Base-by-base conservation (phyloP, 2,797 vertebrate genomes). In the Graptemys geographica region DNA sequence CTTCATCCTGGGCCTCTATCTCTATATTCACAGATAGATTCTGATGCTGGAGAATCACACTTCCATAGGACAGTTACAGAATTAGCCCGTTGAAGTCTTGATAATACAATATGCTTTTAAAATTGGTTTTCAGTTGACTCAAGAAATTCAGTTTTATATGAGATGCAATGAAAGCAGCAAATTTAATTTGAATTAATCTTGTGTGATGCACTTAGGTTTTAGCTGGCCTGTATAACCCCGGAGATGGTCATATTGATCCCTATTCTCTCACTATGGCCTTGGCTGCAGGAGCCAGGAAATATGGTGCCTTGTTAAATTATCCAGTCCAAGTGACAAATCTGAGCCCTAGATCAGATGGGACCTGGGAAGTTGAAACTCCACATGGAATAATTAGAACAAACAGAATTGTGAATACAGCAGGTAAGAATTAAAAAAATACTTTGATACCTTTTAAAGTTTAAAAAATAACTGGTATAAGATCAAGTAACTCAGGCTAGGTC, bases 191-290 rank as follows among this genome's bases (percentile, higher is more conserved):
- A 7, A 78, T 84, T 93, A 1, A 27, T 96, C 90, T 88, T 94
- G 56, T 87, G 79, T 93, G 19, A 47, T 81, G 59, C 16, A 72
- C 84, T 88, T 97, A 99, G 99, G 98, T 99, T 97, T 96, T 99
- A 97, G 99, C 99, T 28, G 99, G 99, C 76, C 98, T 99, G 19
- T 99, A 99, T 97, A 99, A 99, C 49, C 99, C 99, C 52, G 99
- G 98, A 82, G 99, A 99, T 84, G 99, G 99, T 57, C 99, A 99
- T 97, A 99, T 99, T 31, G 99, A 99, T 97, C 99, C 99, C 0
- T 99, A 99, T 96, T 99, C 99, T 91, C 98, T 99, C 84, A 99
- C 99, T 2, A 99, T 99, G 99, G 99, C 99, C 16, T 97, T 99
- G 96, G 99, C 99, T 16, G 98, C 99, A 11, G 99, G 99, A 18